Base-by-base conservation (phyloP, 2,797 vertebrate genomes). In the Anisognathus igniventris region DNA sequence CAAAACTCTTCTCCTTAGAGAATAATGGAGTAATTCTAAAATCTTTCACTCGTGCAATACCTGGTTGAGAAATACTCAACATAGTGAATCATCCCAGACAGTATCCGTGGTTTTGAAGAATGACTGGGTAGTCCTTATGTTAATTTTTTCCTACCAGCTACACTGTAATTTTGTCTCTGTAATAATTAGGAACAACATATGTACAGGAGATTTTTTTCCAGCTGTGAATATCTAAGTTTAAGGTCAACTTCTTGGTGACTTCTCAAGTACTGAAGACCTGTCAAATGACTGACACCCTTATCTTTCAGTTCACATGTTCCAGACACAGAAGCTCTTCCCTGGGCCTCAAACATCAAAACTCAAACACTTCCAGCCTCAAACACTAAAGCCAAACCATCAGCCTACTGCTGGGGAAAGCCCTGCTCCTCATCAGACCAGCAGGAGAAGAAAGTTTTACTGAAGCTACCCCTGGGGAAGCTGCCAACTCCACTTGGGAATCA, bases 21-120 rank as follows among this genome's bases (percentile, higher is more conserved):
- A 75, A 78, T 77, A 91, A 90, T 92, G 58, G 50, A 87, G 50
- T 51, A 81, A 88, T 73, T 92, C 21, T 44, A 75, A 81, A 92
- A 30, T 75, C 58, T 62, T 88, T 94, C 73, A 70, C 31, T 56
- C 40, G 8, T 81, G 90, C 90, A 95, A 95, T 86, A 83, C 17
- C 31, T 72, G 13, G 28, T 93, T 93, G 76, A 80, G 83, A 84
- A 92, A 96, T 6, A 79, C 40, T 25, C 62, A 84, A 30, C 62
- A 51, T 23, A 86, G 50, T 88, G 85, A 96, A 44, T 95, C 91
- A 95, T 5, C 19, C 40, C 33, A 37, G 64, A 33, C 58, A 70
- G 44, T 54, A 58, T 40, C 45, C 62, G 51, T 76, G 58, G 64
- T 70, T 92, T 74, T 60, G 25, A 60, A 60, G 56, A 92, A 50